These are phyloP conservation scores for Cinara cedri DNA, from an alignment of 2,888 invertebrate genomes.

Conservation along the genomic window DNA sequence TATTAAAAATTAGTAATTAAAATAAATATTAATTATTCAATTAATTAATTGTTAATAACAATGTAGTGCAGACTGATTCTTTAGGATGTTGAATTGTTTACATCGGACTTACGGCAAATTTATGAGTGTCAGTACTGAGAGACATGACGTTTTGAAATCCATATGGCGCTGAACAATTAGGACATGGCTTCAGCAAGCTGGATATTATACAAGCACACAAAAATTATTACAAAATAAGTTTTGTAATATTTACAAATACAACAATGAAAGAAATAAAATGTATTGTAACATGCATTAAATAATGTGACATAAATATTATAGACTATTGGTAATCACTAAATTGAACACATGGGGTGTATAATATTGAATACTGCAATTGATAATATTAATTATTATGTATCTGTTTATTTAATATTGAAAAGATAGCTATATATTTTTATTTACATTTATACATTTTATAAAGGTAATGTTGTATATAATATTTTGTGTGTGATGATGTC, in stretches of 20 bases:
- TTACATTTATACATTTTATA: not conserved
- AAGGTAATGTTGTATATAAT: not conserved
- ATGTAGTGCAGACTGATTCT: not conserved
- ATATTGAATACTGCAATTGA: not conserved
- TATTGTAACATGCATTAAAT: slow-evolving; percentile 35
- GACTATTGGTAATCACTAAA: slow-evolving; percentile 1
- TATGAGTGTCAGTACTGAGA: slow-evolving; percentile 80
- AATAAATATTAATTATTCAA: not conserved
- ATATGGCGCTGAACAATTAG: slow-evolving; percentile 85
- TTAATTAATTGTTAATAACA: slow-evolving; percentile 10
- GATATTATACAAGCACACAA: slow-evolving; percentile 51
- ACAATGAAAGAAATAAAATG: slow-evolving; percentile 37
- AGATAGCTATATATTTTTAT: not conserved
- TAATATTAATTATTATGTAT: not conserved
- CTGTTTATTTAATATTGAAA: not conserved
- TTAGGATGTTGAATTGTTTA: slow-evolving; percentile 28
- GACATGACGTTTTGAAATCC: slow-evolving; percentile 94
- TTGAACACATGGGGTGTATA: not conserved
- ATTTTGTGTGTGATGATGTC: not conserved
- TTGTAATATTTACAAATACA: slow-evolving; percentile 20
- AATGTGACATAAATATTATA: slow-evolving; percentile 3
- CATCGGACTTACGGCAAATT: slow-evolving; percentile 80
- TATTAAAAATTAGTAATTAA: slow-evolving; percentile 7
- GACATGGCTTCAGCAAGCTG: slow-evolving; percentile 75
- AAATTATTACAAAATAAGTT: slow-evolving; percentile 51